phyloP scores from a whole-genome alignment of 2,888 invertebrate species.

The Laothoe populi region DNA sequence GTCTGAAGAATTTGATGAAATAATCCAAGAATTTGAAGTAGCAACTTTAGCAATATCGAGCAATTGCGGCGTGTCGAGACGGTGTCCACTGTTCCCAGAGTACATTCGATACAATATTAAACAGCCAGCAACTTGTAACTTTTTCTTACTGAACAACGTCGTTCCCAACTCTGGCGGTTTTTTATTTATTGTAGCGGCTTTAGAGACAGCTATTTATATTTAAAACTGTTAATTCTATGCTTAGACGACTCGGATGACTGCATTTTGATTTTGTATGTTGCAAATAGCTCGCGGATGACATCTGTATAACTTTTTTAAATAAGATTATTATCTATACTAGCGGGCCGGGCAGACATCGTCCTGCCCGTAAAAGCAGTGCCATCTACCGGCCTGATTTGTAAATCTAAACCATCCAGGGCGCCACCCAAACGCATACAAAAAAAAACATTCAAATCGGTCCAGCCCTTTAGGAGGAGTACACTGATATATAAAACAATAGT shows the following conservation, averaged over 20 bases:
- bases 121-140: conserved; percentile 2
- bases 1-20: background rate
- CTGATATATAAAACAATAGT: no score
- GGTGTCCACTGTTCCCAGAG: background rate
- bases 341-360: no score
- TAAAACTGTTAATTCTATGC: conserved; percentile 5
- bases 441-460: no score
- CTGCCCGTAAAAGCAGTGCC: no score
- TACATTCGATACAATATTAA: background rate
- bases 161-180: background rate
- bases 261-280: no score
- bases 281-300: no score
- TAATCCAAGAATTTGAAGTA: background rate
- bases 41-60: conserved; percentile 16
- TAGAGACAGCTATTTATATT: conserved; percentile 10
- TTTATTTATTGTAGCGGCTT: background rate
- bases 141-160: conserved; percentile 11
- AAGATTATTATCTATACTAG: no score
- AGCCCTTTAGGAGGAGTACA: no score
- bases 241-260: background rate
- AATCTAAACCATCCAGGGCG: no score
- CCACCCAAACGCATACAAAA: no score
- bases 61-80: background rate
- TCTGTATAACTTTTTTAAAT: no score
- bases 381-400: no score